Evolutionary conservation across 1,140 invertebrate genomes (phyloP).

Genomic region (Diplogasteroides magnus): DNA sequence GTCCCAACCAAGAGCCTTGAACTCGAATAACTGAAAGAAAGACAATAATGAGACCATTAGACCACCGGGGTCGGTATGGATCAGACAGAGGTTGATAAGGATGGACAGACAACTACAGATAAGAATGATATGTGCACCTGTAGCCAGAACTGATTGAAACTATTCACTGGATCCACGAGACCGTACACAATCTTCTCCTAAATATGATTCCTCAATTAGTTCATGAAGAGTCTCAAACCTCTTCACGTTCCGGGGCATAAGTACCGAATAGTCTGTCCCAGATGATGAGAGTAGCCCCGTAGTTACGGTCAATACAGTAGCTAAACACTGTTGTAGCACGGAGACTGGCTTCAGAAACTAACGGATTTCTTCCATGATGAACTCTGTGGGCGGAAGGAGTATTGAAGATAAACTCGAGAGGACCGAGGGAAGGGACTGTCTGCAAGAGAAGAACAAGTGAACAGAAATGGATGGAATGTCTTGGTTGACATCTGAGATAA

Average conservation of each 20-base stretch:
- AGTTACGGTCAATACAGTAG: constrained; percentile 67
- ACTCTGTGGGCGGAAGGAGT: constrained; percentile 65
- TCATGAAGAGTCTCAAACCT: neutral
- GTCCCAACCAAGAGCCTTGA: constrained; percentile 36
- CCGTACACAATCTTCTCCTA: constrained; percentile 61
- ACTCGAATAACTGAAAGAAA: constrained; percentile 38
- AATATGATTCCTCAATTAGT: neutral
- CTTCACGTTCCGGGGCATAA: constrained; percentile 59
- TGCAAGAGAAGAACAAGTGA: too few relatives aligned
- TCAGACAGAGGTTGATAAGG: neutral
- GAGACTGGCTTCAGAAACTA: neutral
- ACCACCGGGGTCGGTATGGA: neutral
- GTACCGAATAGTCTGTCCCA: constrained; percentile 59
- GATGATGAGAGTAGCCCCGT: constrained; percentile 63
- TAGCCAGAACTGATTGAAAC: constrained; percentile 60
- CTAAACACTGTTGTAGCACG: constrained; percentile 9
- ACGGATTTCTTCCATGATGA: constrained; percentile 63
- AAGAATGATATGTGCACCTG: constrained; percentile 59
- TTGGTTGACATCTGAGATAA: too few relatives aligned
- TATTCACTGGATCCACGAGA: constrained; percentile 59
- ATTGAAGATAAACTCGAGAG: constrained; percentile 63
- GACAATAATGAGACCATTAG: too few relatives aligned
- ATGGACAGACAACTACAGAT: neutral
- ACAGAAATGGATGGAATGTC: too few relatives aligned
- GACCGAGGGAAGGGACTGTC: constrained; percentile 58